Conservation (phyloP, 2,888 invertebrate species). For the Eupelmus urozonus region DNA sequence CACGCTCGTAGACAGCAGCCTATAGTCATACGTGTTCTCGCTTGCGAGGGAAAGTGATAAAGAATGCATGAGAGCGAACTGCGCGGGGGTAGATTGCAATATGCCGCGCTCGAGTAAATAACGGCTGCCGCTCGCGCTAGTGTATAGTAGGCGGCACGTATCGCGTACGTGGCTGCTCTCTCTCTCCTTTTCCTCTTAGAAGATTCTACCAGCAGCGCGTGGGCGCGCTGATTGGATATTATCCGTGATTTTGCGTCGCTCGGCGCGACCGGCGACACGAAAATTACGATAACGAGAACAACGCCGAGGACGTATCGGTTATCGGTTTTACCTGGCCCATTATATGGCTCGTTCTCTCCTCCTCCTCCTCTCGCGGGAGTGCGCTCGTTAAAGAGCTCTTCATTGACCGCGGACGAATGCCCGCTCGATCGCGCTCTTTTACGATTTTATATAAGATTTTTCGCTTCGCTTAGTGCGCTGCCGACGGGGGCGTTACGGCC, state of each 20-base stretch:
- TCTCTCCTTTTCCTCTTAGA: no score
- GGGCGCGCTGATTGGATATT: conserved; percentile 53
- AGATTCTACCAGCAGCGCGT: conserved; percentile 3
- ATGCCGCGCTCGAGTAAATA: conserved; percentile 47
- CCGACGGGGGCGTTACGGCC: conserved; percentile 5
- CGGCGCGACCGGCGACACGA: conserved; percentile 25
- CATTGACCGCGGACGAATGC: conserved; percentile 44
- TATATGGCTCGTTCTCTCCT: conserved; percentile 41
- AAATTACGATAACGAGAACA: conserved; percentile 55
- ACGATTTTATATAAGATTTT: conserved; percentile 51
- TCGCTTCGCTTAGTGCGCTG: background rate
- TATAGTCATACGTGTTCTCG: no score
- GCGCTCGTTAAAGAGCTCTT: conserved; percentile 51
- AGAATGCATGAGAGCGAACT: conserved; percentile 41
- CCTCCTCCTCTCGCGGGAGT: background rate
- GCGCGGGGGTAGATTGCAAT: conserved; percentile 40
- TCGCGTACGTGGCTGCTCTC: background rate
- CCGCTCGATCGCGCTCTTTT: conserved; percentile 22
- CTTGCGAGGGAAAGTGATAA: conserved; percentile 29
- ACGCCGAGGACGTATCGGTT: conserved; percentile 29
- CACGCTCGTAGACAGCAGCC: background rate
- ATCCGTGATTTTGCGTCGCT: conserved; percentile 47
- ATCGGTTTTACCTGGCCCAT: conserved; percentile 11
- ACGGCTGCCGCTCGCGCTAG: background rate
- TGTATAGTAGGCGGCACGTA: no score